Percentiles rank a stretch among this genome's conserved stretches.
Evolutionary conservation across 2,113 vertebrate species (phyloP).

Genomic region (Poecile atricapillus): DNA sequence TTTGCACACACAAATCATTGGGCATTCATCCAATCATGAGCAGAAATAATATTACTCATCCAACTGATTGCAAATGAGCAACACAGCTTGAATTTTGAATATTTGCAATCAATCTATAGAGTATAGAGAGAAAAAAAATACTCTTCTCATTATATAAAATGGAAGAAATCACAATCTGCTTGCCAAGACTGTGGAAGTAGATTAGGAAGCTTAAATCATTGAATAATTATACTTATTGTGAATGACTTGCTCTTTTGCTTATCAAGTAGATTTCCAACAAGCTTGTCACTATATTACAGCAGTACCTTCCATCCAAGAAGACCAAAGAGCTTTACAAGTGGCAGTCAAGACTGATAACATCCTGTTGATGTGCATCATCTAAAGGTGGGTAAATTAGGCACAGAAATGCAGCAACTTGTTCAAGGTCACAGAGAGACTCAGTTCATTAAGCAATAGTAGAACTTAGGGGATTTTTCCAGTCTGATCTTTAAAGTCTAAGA

Average conservation of each 20-base stretch:
- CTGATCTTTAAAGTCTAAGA: background rate
- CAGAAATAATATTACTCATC: slow-evolving; percentile 60
- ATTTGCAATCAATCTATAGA: slow-evolving; percentile 64
- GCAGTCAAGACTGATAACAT: slow-evolving; percentile 24
- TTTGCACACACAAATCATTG: slow-evolving; percentile 56
- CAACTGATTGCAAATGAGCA: slow-evolving; percentile 62
- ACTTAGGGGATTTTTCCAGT: background rate
- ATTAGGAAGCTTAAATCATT: slow-evolving; percentile 61
- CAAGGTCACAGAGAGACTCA: slow-evolving; percentile 10
- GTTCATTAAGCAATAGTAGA: background rate
- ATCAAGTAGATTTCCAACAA: slow-evolving; percentile 48
- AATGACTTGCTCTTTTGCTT: slow-evolving; percentile 53
- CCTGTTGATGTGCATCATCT: slow-evolving; percentile 9
- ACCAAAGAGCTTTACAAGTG: slow-evolving; percentile 36
- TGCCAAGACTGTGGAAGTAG: slow-evolving; percentile 53
- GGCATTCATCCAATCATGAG: slow-evolving; percentile 58
- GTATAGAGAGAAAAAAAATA: slow-evolving; percentile 31
- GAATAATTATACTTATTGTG: slow-evolving; percentile 66
- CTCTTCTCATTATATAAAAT: slow-evolving; percentile 53
- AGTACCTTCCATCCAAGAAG: slow-evolving; percentile 37
- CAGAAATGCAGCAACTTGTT: background rate
- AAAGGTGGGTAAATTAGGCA: slow-evolving; percentile 47
- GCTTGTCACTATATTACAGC: background rate
- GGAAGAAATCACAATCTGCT: slow-evolving; percentile 57
- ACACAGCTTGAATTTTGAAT: slow-evolving; percentile 66